A percentile compares a stretch with the other conserved stretches of the same genome.
Conservation (phyloP, 2,888 invertebrate species). For the Lottia gigantea region DNA sequence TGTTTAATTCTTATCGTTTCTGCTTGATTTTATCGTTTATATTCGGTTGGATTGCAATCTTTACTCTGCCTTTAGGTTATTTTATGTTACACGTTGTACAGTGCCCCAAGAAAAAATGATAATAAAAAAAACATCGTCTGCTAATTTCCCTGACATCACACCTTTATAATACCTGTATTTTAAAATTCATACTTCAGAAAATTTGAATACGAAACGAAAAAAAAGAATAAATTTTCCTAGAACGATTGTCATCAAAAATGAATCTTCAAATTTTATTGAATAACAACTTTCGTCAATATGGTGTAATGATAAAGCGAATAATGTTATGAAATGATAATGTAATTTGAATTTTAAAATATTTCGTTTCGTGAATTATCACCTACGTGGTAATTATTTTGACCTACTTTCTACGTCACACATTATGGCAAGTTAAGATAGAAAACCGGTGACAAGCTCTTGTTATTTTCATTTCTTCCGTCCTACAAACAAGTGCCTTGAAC, state of each 20-base stretch:
- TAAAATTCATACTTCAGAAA: neutral
- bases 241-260: neutral
- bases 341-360: neutral
- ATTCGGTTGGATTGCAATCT: too few species aligned
- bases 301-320: neutral
- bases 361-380: neutral
- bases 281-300: too few species aligned
- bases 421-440: slow-evolving; percentile 1
- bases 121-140: slow-evolving; percentile 6
- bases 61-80: too few species aligned
- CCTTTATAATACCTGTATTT: neutral
- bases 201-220: neutral
- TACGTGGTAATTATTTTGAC: neutral
- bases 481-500: too few species aligned
- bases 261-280: neutral
- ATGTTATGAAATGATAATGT: neutral
- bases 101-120: too few species aligned
- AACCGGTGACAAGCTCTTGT: neutral
- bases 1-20: too few species aligned
- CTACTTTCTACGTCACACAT: neutral
- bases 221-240: neutral
- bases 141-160: neutral
- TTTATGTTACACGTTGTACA: too few species aligned
- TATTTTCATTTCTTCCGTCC: neutral
- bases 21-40: too few species aligned